Conservation (phyloP, 2,113 vertebrate genomes). For the Accipiter cooperii region DNA sequence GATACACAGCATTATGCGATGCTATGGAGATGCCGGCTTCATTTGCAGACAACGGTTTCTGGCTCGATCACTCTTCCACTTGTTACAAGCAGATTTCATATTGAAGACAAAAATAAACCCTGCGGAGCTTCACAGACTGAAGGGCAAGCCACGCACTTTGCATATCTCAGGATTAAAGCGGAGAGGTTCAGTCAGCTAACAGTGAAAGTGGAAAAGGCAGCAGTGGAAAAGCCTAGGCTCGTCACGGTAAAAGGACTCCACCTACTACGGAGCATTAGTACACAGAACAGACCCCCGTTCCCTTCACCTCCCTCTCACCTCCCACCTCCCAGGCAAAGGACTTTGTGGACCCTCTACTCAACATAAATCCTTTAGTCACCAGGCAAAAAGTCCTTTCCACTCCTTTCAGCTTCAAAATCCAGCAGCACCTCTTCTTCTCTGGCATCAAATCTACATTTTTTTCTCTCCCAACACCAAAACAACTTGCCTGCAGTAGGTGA, state of each 20-base stretch:
- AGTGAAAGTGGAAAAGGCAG: background rate
- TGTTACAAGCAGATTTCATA: background rate
- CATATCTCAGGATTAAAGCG: background rate
- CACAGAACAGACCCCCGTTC: background rate
- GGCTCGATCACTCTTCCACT: background rate
- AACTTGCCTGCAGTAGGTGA: background rate
- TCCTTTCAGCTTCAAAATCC: background rate
- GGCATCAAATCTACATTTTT: background rate
- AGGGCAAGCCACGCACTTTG: background rate
- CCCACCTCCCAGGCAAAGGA: background rate
- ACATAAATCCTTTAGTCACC: background rate
- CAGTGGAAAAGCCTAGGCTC: background rate
- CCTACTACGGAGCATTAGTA: background rate
- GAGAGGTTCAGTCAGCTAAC: background rate
- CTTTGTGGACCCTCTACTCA: background rate
- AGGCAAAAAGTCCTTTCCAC: background rate
- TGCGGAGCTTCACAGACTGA: background rate
- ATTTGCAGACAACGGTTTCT: background rate
- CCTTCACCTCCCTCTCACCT: background rate
- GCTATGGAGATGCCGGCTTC: background rate
- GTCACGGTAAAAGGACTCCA: background rate
- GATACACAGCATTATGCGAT: background rate
- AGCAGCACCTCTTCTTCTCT: background rate
- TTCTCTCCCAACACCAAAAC: background rate
- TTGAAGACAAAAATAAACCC: conserved; percentile 13